Percentiles rank a stretch among this genome's conserved stretches.
These are phyloP conservation scores for Phytoseiulus persimilis DNA, from an alignment of 2,888 invertebrate genomes.

Conservation along the genomic window DNA sequence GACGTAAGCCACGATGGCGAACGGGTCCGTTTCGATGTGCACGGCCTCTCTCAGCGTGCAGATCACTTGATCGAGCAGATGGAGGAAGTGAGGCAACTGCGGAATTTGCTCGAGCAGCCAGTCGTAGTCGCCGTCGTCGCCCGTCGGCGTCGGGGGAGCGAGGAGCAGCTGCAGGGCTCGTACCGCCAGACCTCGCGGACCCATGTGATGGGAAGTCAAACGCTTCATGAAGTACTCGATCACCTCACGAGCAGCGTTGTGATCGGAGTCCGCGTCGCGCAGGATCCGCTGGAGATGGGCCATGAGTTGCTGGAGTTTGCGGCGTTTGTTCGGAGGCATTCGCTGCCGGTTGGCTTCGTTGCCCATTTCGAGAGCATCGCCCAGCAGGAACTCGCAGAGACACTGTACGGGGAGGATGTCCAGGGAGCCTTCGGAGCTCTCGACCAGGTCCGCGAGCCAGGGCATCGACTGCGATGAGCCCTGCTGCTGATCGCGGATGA, in stretches of 20 bases:
- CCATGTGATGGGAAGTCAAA: constrained; percentile 69
- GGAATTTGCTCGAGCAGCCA: constrained; percentile 55
- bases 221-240: constrained; percentile 79
- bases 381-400: constrained; percentile 83
- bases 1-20: constrained; percentile 71
- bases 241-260: constrained; percentile 65
- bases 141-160: constrained; percentile 49
- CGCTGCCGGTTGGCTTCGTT: constrained; percentile 52
- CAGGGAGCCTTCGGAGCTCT: constrained; percentile 77
- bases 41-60: constrained; percentile 71
- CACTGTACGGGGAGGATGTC: constrained; percentile 92
- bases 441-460: constrained; percentile 87
- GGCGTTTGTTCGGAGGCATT: constrained; percentile 55
- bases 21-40: constrained; percentile 78
- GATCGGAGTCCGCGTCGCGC: constrained; percentile 53
- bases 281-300: constrained; percentile 59
- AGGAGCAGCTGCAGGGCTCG: constrained; percentile 46
- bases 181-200: constrained; percentile 65
- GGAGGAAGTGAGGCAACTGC: constrained; percentile 66
- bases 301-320: constrained; percentile 68
- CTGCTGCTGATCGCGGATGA: constrained; percentile 71
- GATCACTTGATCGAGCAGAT: constrained; percentile 42
- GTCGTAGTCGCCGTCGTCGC: constrained; percentile 45
- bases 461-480: constrained; percentile 83
- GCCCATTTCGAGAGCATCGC: constrained; percentile 48